Base-by-base conservation (phyloP, 2,113 vertebrate species). In the Paramisgurnus dabryanus region DNA sequence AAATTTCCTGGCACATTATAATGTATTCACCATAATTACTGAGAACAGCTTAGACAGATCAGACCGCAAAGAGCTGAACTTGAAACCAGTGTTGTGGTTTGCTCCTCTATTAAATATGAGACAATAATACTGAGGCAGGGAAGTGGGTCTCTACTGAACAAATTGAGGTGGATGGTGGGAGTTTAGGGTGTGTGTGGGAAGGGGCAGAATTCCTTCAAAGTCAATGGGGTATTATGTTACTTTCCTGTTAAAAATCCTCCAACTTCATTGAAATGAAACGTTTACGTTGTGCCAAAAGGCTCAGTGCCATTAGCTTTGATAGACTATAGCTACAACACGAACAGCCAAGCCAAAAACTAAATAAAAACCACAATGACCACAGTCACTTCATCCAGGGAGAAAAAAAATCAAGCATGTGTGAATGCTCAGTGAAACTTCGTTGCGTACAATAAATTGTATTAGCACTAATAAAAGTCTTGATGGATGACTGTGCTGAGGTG, bases 51-150 rank as follows among this genome's bases (percentile, higher is more conserved):
- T 89, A 90, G 84, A 89, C 80, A 79, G 86, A 88, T 68, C 84
- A 89, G 87, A 89, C 90, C 92, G 84, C 90, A 92, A 92, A 90
- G 91, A 89, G 88, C 83, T 67, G 72, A 83, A 86, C 50, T 83
- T 86, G 88, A 89, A 90, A 87, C 84, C 77, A 89, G 90, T 88
- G 89, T 88, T 89, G 84, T 85, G 80, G 82, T 83, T 89, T 84
- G 65, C 47, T 76, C 73, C 76, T 60, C 87, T 86, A 82, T 88
- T 84, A 85, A 87, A 80, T 78, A 79, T 73, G 50, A 83, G 83
- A 64, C 79, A 87, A 83, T 86, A 88, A 86, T 65, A 85, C 65
- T 65, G 9, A 70, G 80, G 76, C 75, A 69, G 72, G 79, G 82
- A 76, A 64, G 68, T 73, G 76, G 82, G 80, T 69, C 76, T 86